Evolutionary conservation across 2,113 vertebrate species (phyloP).

Genomic region (Ibidorhyncha struthersii): DNA sequence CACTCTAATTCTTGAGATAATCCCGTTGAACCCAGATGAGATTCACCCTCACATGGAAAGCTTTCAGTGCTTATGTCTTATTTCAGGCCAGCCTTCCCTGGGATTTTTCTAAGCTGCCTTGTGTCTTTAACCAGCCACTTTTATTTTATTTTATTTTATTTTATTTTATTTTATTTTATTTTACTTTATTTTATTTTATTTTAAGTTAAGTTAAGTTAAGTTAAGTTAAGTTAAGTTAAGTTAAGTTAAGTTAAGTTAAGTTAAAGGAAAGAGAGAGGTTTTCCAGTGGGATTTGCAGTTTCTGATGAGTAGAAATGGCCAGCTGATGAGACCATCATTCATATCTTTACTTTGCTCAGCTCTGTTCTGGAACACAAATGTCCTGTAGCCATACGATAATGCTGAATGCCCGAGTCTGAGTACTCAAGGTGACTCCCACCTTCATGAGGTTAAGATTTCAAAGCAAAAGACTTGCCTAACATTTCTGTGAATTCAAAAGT

Average conservation of each 20-base stretch:
- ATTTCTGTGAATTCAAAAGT: background rate
- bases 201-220: too few species aligned
- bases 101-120: background rate
- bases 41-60: background rate
- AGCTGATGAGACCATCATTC: background rate
- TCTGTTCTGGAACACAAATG: background rate
- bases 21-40: background rate
- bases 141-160: background rate
- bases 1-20: background rate
- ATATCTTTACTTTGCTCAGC: background rate
- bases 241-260: too few species aligned
- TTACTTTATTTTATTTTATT: too few species aligned
- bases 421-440: background rate
- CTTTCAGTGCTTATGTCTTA: background rate
- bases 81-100: background rate
- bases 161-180: too few species aligned
- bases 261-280: background rate
- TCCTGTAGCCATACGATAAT: background rate
- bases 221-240: too few species aligned
- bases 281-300: background rate
- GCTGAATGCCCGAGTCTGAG: background rate
- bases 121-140: background rate
- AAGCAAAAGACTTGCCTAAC: background rate
- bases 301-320: background rate
- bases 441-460: background rate